Evolutionary conservation across 2,113 vertebrate species (phyloP).

Genomic region (Ranitomeya imitator): DNA sequence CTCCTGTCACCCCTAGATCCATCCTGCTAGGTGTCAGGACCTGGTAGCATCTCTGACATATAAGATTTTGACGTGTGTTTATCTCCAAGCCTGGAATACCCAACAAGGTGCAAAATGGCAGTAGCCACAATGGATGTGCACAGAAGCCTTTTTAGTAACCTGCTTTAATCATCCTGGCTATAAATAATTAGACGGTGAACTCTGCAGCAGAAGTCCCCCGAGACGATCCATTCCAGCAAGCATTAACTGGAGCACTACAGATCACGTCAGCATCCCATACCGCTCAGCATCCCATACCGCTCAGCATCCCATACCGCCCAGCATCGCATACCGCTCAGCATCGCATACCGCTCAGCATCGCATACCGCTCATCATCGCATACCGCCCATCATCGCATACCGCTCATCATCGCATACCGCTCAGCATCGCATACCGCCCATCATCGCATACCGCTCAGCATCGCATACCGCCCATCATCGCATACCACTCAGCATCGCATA

Average conservation of each 20-base stretch:
- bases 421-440: no score
- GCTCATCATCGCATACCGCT: no score
- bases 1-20: neutral
- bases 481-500: no score
- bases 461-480: no score
- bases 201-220: neutral
- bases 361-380: no score
- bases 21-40: neutral
- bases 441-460: no score
- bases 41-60: neutral
- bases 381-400: no score
- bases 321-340: no score
- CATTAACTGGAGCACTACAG: neutral
- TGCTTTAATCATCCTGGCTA: conserved; percentile 5
- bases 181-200: neutral
- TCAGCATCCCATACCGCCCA: no score
- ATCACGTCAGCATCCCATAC: no score
- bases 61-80: neutral
- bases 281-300: no score
- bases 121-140: neutral
- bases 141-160: neutral
- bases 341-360: no score
- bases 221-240: neutral
- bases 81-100: neutral
- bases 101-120: neutral